Base-by-base conservation (phyloP, 2,797 vertebrate species). In the Toxotes lorentzi region DNA sequence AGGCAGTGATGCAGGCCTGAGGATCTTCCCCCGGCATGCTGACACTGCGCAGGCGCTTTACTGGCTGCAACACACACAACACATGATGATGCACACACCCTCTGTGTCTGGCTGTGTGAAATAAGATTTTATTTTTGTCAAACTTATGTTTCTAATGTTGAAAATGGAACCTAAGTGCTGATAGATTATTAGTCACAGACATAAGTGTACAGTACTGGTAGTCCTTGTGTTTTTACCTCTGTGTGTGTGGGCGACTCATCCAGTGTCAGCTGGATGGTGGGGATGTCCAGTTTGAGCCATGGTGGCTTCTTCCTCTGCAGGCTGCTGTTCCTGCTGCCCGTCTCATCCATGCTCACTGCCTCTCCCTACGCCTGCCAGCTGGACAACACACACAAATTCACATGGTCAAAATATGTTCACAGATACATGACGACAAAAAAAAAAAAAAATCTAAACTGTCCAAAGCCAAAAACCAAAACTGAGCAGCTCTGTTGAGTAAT, bases 251-350 rank as follows among this genome's bases (percentile, higher is more conserved):
- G 91, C 5, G 92, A 88, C 58, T 97, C 96, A 16, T 98, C 97
- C 1, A 89, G 90, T 1, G 93, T 88, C 0, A 92, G 86, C 70
- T 94, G 79, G 32, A 86, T 30, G 4, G 90, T 93, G 0, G 97
- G 98, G 76, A 97, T 97, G 90, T 99, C 97, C 91, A 99, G 86
- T 89, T 94, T 96, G 48, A 98, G 93, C 97, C 98, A 97, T 35
- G 97, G 97, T 0, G 98, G 97, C 89, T 99, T 99, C 89, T 97
- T 99, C 77, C 95, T 94, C 93, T 97, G 97, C 79, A 98, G 95
- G 84, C 96, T 97, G 93, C 95, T 97, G 90, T 40, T 89, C 0
- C 94, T 95, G 92, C 96, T 96, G 88, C 96, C 94, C 0, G 16
- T 85, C 87, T 98, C 96, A 27, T 94, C 94, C 97, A 98, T 98